Conservation (phyloP, 2,888 invertebrate species). For the Athetis lepigone region DNA sequence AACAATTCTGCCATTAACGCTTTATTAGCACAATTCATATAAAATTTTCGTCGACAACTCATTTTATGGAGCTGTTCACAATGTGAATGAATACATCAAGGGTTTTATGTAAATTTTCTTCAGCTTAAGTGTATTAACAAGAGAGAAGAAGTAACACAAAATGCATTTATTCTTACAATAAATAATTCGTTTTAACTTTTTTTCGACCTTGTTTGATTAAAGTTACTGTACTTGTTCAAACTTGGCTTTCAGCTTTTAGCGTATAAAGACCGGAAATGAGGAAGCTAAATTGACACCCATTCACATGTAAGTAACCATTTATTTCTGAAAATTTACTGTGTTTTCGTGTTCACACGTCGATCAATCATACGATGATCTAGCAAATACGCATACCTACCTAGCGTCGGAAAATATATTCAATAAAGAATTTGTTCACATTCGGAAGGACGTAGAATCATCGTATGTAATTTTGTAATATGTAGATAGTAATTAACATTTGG, state of each 20-base stretch:
- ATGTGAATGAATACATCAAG: background rate
- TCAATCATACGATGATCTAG: conserved; percentile 15
- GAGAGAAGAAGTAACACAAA: too few relatives aligned
- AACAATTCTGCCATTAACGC: conserved; percentile 9
- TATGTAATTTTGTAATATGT: too few relatives aligned
- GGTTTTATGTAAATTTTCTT: background rate
- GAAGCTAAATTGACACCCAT: too few relatives aligned
- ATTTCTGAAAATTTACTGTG: background rate
- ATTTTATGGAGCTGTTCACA: conserved; percentile 6
- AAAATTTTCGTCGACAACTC: conserved; percentile 10
- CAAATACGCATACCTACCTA: background rate
- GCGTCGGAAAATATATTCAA: background rate
- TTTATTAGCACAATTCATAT: conserved; percentile 19
- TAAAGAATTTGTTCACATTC: background rate
- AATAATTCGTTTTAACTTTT: too few relatives aligned
- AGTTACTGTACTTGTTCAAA: background rate
- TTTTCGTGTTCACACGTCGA: background rate
- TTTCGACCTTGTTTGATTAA: too few relatives aligned
- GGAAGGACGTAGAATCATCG: background rate
- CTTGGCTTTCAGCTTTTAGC: background rate
- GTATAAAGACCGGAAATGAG: too few relatives aligned
- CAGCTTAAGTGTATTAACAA: too few relatives aligned
- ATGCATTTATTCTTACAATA: too few relatives aligned
- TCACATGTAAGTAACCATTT: background rate
- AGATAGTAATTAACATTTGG: too few relatives aligned